Evolutionary conservation across 2,113 vertebrate genomes (phyloP).

Genomic region (Apistogramma diplotaenia): DNA sequence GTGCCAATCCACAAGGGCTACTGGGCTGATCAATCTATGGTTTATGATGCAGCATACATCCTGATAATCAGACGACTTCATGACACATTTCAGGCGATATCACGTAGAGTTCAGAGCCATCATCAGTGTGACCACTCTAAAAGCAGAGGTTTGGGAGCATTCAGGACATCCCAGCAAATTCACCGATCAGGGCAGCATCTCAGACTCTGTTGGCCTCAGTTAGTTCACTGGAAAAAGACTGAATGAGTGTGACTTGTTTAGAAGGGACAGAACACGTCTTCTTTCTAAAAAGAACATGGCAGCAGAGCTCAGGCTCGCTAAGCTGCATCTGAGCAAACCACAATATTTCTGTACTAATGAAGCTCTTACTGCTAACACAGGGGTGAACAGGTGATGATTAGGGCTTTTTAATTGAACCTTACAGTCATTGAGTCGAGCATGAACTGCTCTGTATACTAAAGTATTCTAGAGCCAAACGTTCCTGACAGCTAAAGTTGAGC

Average conservation of each 20-base stretch:
- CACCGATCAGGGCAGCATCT: neutral
- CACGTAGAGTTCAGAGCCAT: neutral
- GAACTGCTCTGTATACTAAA: neutral
- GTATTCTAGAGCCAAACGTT: too few relatives aligned
- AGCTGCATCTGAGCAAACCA: neutral
- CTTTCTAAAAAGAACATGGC: neutral
- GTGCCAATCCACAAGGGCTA: neutral
- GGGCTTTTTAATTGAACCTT: neutral
- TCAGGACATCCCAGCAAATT: neutral
- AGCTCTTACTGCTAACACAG: too few relatives aligned
- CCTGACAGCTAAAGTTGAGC: neutral
- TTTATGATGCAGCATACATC: neutral
- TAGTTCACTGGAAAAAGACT: neutral
- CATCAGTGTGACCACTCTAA: neutral
- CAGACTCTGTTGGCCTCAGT: neutral
- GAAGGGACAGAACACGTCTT: neutral
- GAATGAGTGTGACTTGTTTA: neutral
- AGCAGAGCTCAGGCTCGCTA: neutral
- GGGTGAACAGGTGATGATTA: neutral
- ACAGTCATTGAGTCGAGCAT: neutral
- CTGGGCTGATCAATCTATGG: neutral
- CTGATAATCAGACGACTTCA: neutral
- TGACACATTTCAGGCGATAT: neutral
- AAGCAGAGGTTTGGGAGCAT: neutral
- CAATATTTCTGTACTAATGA: neutral